phyloP scores from a whole-genome alignment of 1,140 invertebrate species.

The Drosophila arizonae region DNA sequence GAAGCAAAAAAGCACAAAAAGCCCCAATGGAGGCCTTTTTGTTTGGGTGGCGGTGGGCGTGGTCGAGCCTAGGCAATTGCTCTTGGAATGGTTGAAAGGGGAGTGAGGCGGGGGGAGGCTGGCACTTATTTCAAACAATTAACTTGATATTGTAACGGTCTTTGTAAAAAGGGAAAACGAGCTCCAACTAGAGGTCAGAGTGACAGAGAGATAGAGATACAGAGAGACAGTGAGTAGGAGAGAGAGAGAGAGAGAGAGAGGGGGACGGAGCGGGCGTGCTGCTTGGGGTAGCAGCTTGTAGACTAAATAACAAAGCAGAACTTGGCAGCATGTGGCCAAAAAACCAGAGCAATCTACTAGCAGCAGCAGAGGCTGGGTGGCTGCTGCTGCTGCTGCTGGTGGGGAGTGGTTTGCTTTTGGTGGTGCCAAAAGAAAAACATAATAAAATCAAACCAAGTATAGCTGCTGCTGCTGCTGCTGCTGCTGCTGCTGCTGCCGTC shows the following conservation, averaged over 20 bases:
- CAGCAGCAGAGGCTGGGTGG: background rate
- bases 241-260: background rate
- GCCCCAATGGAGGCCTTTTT: background rate
- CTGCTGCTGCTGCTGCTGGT: background rate
- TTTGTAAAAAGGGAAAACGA: constrained; percentile 51
- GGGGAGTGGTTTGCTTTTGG: constrained; percentile 28
- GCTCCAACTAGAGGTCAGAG: constrained; percentile 46
- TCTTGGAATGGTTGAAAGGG: background rate
- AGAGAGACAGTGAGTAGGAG: background rate
- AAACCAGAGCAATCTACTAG: constrained; percentile 36
- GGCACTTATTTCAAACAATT: constrained; percentile 81
- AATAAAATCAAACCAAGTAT: constrained; percentile 78
- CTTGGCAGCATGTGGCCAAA: constrained; percentile 74
- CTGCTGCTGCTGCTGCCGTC: constrained; percentile 52
- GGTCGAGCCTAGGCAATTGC: constrained; percentile 16
- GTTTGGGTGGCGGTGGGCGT: constrained; percentile 4
- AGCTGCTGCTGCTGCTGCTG: constrained; percentile 29
- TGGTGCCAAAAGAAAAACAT: constrained; percentile 80
- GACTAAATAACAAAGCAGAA: constrained; percentile 66
- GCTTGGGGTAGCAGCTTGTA: constrained; percentile 33
- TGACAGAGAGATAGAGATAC: constrained; percentile 2
- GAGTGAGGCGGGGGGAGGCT: constrained; percentile 21
- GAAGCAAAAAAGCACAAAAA: background rate
- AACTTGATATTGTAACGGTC: constrained; percentile 79
- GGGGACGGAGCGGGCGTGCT: background rate